A percentile compares a stretch with the other conserved stretches of the same genome.
Evolutionary conservation across 30 jellyfish, hydroid and myxozoan genomes (phyloP).

Genomic region (Aurelia sp.): DNA sequence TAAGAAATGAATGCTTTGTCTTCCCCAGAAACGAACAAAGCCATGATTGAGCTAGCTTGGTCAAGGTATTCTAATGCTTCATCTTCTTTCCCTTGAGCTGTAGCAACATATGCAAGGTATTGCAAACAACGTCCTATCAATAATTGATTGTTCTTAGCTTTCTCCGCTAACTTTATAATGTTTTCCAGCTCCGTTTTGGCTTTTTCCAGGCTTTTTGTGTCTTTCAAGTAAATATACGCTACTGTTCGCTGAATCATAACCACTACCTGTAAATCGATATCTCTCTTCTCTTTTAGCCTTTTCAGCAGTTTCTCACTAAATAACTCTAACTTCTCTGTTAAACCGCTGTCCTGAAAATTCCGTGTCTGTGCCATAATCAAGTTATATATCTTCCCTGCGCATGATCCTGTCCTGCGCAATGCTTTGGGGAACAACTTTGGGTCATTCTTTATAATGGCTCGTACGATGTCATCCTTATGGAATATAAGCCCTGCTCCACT

Average conservation of each 20-base stretch:
- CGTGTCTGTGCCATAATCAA: slow-evolving; percentile 5
- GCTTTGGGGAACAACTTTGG: slow-evolving; percentile 15
- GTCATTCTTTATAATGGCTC: not conserved
- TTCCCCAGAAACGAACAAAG: slow-evolving; percentile 2
- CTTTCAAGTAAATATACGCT: not conserved
- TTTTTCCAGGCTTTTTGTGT: not conserved
- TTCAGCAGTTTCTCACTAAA: not conserved
- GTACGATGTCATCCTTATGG: not conserved
- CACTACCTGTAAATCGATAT: not conserved
- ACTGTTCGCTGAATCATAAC: slow-evolving; percentile 3
- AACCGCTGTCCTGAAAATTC: slow-evolving; percentile 7
- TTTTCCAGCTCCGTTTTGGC: not conserved
- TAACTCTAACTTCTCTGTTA: not conserved
- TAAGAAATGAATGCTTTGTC: slow-evolving; percentile 1
- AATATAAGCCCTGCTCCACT: not conserved
- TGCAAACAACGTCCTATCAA: not conserved
- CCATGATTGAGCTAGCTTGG: not conserved
- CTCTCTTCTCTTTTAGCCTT: not conserved
- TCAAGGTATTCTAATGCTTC: not conserved
- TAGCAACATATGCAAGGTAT: slow-evolving; percentile 1
- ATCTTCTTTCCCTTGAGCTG: not conserved
- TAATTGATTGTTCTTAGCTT: not conserved
- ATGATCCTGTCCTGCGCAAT: slow-evolving; percentile 17
- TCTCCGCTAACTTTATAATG: not conserved
- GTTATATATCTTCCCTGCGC: slow-evolving; percentile 4